Evolutionary conservation across 2,113 vertebrate genomes (phyloP), one percentile per base, ranked within the genome.

Genomic region (Hylia prasina): DNA sequence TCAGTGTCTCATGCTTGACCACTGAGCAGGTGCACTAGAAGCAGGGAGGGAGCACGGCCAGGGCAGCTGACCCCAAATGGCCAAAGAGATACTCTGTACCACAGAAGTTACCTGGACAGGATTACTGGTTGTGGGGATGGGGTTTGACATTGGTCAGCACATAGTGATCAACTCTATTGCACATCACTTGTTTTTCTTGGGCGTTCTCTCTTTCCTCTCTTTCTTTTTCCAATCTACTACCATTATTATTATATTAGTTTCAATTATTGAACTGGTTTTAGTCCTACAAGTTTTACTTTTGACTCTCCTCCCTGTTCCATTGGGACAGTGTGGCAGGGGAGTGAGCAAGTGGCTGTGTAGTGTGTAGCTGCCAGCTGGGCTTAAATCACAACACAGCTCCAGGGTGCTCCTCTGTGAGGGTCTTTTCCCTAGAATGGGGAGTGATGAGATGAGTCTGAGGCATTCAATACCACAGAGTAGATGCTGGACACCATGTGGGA

Each of bases 281-380:
- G 39, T 33, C 6, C 3, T 20, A 16, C 18, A 45, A 15, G 37
- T 44, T 60, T 68, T 60, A 45, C 27, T 53, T 63, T 53, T 63
- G 57, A 9, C 33, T 72, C 17, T 45, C 21, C 17, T 54, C 21
- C 39, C 22, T 39, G 11, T 53, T 45, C 27, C 27, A 37, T 27
- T 63, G 37, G 56, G 31, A 47, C 2, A 7, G 10, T 6, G 27
- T 21, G 44, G 44, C 7, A 8, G 18, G 27, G 18, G 39, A 45
- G 12, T 28, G 27, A 39, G 15, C 7, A 22, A 45, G 54, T 0
- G 0, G 9, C 15, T 69, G 23, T 4, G 8, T 18, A n/a, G 8
- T 28, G 45, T 39, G 45, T 28, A 53, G 54, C 2, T 20, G 19
- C 39, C 54, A 45, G 15, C 18, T 61, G 45, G 33, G 18, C 27